Conservation (phyloP, 2,888 invertebrate genomes). For the Phengaris alcon region DNA sequence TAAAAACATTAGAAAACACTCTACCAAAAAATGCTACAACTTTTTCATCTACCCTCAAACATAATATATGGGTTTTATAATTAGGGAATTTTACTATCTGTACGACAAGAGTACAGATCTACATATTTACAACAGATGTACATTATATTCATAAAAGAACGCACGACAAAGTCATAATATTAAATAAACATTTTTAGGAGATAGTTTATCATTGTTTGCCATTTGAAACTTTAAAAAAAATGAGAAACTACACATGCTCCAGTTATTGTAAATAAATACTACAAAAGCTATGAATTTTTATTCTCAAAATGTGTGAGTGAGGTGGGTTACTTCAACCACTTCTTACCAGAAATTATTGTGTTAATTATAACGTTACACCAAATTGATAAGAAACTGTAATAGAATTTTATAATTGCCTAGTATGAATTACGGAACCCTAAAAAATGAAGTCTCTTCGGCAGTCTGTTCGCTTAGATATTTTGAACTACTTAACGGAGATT, state of each 20-base stretch:
- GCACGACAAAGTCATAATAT: constrained; percentile 6
- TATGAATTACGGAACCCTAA: too few relatives aligned
- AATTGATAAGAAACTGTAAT: neutral
- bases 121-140: constrained; percentile 26
- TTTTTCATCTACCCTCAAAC: constrained; percentile 14
- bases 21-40: constrained; percentile 21
- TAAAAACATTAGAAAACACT: neutral
- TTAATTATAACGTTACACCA: neutral
- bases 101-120: constrained; percentile 1
- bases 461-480: too few relatives aligned
- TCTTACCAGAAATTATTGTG: neutral
- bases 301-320: neutral
- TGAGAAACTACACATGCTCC: too few relatives aligned
- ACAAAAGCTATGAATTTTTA: neutral
- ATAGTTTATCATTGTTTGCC: neutral
- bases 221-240: too few relatives aligned
- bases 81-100: neutral
- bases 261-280: neutral
- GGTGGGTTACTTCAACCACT: neutral
- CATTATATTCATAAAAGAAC: constrained; percentile 16
- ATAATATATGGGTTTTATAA: neutral
- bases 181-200: neutral
- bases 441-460: too few relatives aligned
- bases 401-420: too few relatives aligned
- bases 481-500: too few relatives aligned